Evolutionary conservation across 2,888 invertebrate genomes (phyloP), one percentile per base, ranked within the genome.

Genomic region (Alloscopus bannaensis): DNA sequence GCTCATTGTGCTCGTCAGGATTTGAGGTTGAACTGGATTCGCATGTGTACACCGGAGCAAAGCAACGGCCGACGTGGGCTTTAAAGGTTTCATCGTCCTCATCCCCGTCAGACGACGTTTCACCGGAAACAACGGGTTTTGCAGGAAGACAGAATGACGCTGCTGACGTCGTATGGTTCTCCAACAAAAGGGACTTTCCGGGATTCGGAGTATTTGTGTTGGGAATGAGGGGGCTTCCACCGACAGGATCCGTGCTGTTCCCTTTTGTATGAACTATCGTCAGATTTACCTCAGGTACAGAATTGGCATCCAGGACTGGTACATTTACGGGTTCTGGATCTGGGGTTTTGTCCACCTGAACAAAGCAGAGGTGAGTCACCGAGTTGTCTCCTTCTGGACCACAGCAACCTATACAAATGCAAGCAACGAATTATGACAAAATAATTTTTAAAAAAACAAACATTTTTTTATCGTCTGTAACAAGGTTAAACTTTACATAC

Each of bases 121-220:
- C 83, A 26, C 75, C 75, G 1, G 80, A 70, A n/a, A 85, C 80
- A 18, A 84, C 69, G 2, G 84, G 82, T 68, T 84, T 82, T 26
- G 85, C 85, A 16, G 85, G 85, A 42, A 85, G 81, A 71, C 85
- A 85, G 73, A 83, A 83, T n/a, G n/a, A n/a, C n/a, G n/a, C n/a
- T 59, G 75, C 59, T 20, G 81, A 76, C 13, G 83, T 71, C 13
- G 83, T 71, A 11, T 66, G 65, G 26, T 83, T 83, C 40, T 68
- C 59, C 26, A 45, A 11, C 13, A 36, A 36, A n/a, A n/a, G n/a
- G 42, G 26, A n/a, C 45, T 47, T 70, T 55, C 70, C 26, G 20
- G 47, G 60, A 24, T 20, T 59, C 52, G 57, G 20, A n/a, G 57
- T 1, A n/a, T n/a, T n/a, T n/a, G n/a, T n/a, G 13, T 24, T 62